Evolutionary conservation across 2,113 vertebrate genomes (phyloP).

Genomic region (Glareola pratincola): DNA sequence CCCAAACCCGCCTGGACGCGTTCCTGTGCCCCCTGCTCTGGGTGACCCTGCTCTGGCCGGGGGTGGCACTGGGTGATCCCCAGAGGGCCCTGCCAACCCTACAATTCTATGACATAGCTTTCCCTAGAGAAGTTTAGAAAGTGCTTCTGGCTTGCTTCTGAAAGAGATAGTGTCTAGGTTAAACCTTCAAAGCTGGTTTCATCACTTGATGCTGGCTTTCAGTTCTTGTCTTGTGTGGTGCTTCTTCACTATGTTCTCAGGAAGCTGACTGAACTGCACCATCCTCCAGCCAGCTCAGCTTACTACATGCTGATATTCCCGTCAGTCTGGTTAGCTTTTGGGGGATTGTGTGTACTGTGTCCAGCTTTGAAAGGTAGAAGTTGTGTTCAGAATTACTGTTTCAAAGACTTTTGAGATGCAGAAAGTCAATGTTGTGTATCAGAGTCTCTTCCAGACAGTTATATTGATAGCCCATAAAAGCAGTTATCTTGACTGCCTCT

Average conservation of each 20-base stretch:
- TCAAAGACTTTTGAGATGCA: not conserved
- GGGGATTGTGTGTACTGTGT: not conserved
- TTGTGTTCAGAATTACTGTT: not conserved
- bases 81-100: too few relatives aligned
- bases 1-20: too few relatives aligned
- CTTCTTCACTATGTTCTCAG: not conserved
- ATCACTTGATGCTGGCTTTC: not conserved
- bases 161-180: not conserved
- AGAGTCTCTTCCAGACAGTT: not conserved
- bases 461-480: not conserved
- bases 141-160: not conserved
- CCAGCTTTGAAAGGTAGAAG: not conserved
- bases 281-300: not conserved
- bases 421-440: not conserved
- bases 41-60: too few relatives aligned
- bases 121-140: not conserved
- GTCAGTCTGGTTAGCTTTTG: not conserved
- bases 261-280: fast-evolving
- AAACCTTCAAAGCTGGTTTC: not conserved
- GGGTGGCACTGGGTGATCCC: too few relatives aligned
- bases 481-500: not conserved
- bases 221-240: not conserved
- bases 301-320: not conserved
- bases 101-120: not conserved
- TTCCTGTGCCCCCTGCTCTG: too few relatives aligned